Evolutionary conservation across 2,888 invertebrate genomes (phyloP), one percentile per base, ranked within the genome.

Genomic region (Oxytorus armatus): DNA sequence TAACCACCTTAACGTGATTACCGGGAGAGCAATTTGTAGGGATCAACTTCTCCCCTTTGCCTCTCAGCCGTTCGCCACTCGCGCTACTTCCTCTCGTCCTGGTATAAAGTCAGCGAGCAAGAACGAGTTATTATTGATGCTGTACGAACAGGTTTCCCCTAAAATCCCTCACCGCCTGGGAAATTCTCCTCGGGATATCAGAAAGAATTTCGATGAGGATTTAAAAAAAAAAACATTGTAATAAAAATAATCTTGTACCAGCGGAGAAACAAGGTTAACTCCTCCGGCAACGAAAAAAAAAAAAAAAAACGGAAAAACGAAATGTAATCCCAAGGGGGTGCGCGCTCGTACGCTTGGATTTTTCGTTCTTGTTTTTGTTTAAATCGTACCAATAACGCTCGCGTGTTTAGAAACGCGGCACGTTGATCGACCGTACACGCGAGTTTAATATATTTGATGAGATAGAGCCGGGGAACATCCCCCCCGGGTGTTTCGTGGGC

Each of bases 1-100:
- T 85, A 82, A 83, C n/a, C 81, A 81, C 82, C 77, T 73, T 88
- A 88, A 89, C 85, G 72, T 86, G 87, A 89, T 89, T 87, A 89
- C 66, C 81, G 69, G 21, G 49, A 82, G 81, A 82, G 81, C 83
- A 85, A 88, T 88, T 89, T 87, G 83, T 86, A 84, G 82, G 82
- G 82, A 85, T 86, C 85, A 85, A 83, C 73, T 75, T 29, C 44
- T 51, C 53, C 18, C 73, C 61, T 70, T 42, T 33, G 49, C 49
- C 49, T 59, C 63, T 16, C 49, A 39, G 49, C 21, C 42, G n/a
- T 65, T 75, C 49, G 44, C 39, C 63, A 8, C 57, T 29, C 16
- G 25, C 29, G 5, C 42, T 39, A n/a, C 59, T 29, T 51, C 44
- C 59, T 29, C 55, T 51, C 21, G 14, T 14, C 39, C 57, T 53